Base-by-base conservation (phyloP, 2,797 vertebrate genomes). In the Phoeniculus purpureus region DNA sequence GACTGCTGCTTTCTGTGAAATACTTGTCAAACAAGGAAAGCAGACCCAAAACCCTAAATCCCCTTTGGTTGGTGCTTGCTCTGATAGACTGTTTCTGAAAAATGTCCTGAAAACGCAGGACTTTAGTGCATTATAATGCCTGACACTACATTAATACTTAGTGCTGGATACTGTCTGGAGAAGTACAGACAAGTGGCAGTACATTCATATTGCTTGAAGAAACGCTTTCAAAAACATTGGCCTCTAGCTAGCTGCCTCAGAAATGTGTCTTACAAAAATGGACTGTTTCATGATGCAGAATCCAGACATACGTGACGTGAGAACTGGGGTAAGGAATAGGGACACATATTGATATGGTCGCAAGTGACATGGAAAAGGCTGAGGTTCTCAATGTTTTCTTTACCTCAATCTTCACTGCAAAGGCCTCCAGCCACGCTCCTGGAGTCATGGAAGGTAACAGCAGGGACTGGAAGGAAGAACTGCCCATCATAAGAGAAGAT, bases 151-250 rank as follows among this genome's bases (percentile, higher is more conserved):
- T 45, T 47, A 61, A 12, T 26, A 26, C 7, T 56, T 61, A 25
- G 0, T 0, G 0, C 7, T 40, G 12, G 31, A 15, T 43, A 43
- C 45, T 27, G 6, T 6, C 10, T 61, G 21, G 48, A 72, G 55
- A 23, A 66, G 34, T 40, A 17, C 19, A 27, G 54, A 9, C 8
- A 65, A 43, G 70, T 5, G 37, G 25, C 18, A 37, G 11, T 11
- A 31, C 27, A 14, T 62, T 81, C 10, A 3, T 14, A n/a, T 7
- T 43, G 60, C 65, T 43, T 19, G 31, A 55, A 40, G 25, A 64
- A 84, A 65, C 15, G 14, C 29, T 66, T 65, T 65, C 16, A 43
- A 45, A 54, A 64, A 40, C 18, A 21, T 48, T 66, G 68, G 6
- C 15, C 29, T 64, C 31, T 48, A 40, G 50, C 21, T 22, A 56